phyloP scores from a whole-genome alignment of 2,888 invertebrate genomes.

The Drosophila anomalipes region DNA sequence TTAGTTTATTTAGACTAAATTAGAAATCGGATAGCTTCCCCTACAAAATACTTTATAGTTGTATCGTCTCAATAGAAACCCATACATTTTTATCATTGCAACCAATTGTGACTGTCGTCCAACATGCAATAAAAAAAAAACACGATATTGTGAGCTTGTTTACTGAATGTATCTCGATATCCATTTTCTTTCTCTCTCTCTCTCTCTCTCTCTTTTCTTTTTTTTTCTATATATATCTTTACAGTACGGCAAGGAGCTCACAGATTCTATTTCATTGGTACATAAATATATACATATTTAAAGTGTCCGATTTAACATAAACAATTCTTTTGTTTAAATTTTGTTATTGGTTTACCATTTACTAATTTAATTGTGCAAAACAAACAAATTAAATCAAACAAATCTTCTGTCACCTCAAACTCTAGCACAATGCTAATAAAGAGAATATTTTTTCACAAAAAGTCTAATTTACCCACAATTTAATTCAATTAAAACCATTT shows the following conservation, averaged over 20 bases:
- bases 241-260: conserved; percentile 86
- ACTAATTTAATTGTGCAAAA: conserved; percentile 30
- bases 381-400: not conserved
- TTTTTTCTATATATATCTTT: conserved; percentile 78
- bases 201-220: conserved; percentile 53
- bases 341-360: conserved; percentile 37
- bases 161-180: conserved; percentile 45
- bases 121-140: conserved; percentile 2
- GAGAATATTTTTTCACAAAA: conserved; percentile 1
- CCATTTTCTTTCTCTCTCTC: conserved; percentile 54
- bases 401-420: conserved; percentile 7
- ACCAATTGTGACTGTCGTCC: not conserved
- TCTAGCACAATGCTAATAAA: conserved; percentile 33
- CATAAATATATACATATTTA: conserved; percentile 65
- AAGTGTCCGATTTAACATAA: conserved; percentile 18
- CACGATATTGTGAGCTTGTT: conserved; percentile 28
- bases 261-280: conserved; percentile 86
- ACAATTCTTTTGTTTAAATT: conserved; percentile 11
- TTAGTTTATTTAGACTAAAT: not conserved
- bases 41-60: not conserved
- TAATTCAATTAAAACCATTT: not conserved
- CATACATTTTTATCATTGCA: not conserved
- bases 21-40: not conserved
- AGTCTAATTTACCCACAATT: not conserved
- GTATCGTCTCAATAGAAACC: not conserved